Conservation (phyloP, 2,888 invertebrate genomes). For the Troides aeacus region DNA sequence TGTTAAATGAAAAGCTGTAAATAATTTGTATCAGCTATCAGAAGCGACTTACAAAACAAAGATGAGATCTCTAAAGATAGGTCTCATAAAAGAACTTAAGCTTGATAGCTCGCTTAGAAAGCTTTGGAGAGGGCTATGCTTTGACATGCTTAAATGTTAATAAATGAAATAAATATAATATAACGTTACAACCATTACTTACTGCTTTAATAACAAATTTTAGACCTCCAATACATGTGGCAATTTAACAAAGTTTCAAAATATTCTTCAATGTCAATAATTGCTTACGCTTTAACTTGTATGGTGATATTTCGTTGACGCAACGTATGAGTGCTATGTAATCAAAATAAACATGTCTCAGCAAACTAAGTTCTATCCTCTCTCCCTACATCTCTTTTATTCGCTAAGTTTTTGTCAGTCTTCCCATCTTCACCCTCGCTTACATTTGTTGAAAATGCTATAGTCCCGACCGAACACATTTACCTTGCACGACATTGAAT, state of each 20-base stretch:
- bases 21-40: too few species aligned
- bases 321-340: constrained; percentile 28
- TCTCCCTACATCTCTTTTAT: constrained; percentile 60
- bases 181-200: too few species aligned
- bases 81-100: too few species aligned
- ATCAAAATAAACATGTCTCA: constrained; percentile 73
- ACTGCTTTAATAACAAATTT: neutral
- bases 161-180: too few species aligned
- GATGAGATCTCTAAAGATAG: too few species aligned
- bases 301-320: neutral
- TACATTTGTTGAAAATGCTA: constrained; percentile 56
- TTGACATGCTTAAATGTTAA: too few species aligned
- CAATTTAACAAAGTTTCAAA: too few species aligned
- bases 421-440: constrained; percentile 51
- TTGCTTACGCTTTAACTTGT: neutral
- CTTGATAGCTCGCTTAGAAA: too few species aligned
- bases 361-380: constrained; percentile 53
- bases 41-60: too few species aligned
- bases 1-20: too few species aligned
- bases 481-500: constrained; percentile 62
- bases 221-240: too few species aligned
- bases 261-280: neutral
- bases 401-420: constrained; percentile 65
- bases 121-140: too few species aligned
- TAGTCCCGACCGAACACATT: constrained; percentile 55